Evolutionary conservation across 2,888 invertebrate species (phyloP), one percentile per base, ranked within the genome.

Genomic region (Temnothorax unifasciatus): DNA sequence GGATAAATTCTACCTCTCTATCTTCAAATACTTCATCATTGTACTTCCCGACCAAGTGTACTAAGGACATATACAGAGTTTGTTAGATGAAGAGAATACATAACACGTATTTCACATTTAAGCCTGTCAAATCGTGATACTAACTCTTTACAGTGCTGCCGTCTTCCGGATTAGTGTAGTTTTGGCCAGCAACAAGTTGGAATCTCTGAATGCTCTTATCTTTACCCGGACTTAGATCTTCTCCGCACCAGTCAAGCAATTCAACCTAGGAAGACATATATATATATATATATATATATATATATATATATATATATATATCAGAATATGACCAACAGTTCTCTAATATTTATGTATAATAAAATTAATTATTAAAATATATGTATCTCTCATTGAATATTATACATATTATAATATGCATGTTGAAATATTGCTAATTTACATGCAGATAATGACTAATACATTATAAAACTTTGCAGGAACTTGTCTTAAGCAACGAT

Each of bases 151-250:
- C 98, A 83, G 96, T 95, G 6, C 98, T 97, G 5, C 98, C 98
- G 85, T 98, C 98, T 90, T 97, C 97, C 9, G 99, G 99, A 52
- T 95, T 96, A 44, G 96, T 96, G 89, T 95, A 96, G 97, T 77
- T 96, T 96, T 61, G 9, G 9, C 99, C 99, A 83, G 96, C 95
- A 63, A 95, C 96, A 29, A 99, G 95, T 91, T 96, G 96, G 86
- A 96, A 96, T 82, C 97, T 96, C 76, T 97, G 96, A 88, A 99
- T 98, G 63, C 98, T 97, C 84, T 97, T 97, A 95, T 99, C 98
- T 93, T 97, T 97, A 81, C 97, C 96, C 0, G 97, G 97, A 90
- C 98, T 98, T 64, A 99, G 94, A 95, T 99, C 99, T 95, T 99
- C 99, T 50, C 97, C 97, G 94, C 96, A 96, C 98, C 98, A 99